Evolutionary conservation across 2,888 invertebrate genomes (phyloP).

Genomic region (Bruchidius siliquastri): DNA sequence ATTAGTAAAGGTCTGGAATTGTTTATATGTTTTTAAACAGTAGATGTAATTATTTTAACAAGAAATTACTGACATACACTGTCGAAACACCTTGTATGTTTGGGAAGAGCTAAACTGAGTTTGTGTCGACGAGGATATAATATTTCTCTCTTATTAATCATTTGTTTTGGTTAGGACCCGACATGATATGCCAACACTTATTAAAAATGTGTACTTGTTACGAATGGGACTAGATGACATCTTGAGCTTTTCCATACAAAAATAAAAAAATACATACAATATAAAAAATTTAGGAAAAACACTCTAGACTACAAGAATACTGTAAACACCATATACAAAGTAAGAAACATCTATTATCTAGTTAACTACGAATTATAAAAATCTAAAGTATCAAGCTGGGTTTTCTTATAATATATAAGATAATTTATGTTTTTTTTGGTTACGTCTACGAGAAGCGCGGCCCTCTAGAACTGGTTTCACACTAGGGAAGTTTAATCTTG

Average conservation of each 20-base stretch:
- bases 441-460: not conserved
- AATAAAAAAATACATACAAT: constrained; percentile 49
- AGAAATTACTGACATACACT: constrained; percentile 1
- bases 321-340: constrained; percentile 47
- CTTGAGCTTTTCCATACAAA: constrained; percentile 49
- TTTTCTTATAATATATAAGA: constrained; percentile 37
- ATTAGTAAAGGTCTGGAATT: too few species aligned
- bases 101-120: constrained; percentile 3
- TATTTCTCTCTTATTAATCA: constrained; percentile 14
- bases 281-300: constrained; percentile 48
- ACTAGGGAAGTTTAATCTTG: not conserved
- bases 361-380: constrained; percentile 42
- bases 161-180: constrained; percentile 31
- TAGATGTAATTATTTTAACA: too few species aligned
- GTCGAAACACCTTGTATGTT: not conserved
- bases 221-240: constrained; percentile 47
- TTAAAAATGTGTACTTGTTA: constrained; percentile 29
- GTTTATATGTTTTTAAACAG: too few species aligned
- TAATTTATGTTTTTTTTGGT: constrained; percentile 3
- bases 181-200: constrained; percentile 47
- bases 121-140: constrained; percentile 20
- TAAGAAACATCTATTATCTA: constrained; percentile 43
- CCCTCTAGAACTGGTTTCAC: not conserved
- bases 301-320: constrained; percentile 49
- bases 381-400: constrained; percentile 43